Conservation (phyloP, 2,797 vertebrate species). For the Urocyon cinereoargenteus region DNA sequence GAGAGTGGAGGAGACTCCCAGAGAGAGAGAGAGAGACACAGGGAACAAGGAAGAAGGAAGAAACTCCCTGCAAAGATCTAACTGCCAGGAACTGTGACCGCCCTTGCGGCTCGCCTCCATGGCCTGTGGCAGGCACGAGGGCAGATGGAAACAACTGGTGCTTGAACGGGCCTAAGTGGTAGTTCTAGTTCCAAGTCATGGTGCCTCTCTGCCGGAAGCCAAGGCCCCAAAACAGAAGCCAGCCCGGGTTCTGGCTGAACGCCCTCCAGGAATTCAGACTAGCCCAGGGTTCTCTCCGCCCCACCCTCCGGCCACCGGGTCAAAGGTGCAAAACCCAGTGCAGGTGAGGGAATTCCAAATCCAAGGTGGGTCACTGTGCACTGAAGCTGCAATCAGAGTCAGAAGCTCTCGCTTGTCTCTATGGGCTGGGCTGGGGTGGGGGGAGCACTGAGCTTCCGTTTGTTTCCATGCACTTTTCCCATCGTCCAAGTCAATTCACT, state of each 20-base stretch:
- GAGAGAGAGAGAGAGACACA: fast-evolving
- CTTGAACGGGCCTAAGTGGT: background rate
- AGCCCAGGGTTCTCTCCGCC: background rate
- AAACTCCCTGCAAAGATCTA: background rate
- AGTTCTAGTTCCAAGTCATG: background rate
- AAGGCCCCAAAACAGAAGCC: background rate
- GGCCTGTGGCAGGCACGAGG: no score
- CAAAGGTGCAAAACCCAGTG: background rate
- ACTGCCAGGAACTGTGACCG: fast-evolving
- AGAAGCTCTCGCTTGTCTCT: background rate
- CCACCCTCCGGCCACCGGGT: no score
- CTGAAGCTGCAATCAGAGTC: background rate
- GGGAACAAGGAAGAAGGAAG: background rate
- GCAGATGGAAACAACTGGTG: background rate
- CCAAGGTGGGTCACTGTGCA: background rate
- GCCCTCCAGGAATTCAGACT: background rate
- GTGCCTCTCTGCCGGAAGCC: background rate
- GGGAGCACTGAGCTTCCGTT: background rate
- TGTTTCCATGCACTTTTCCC: background rate
- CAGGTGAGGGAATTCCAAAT: background rate
- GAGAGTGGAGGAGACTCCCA: background rate
- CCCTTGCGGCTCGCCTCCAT: background rate
- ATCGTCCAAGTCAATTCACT: background rate
- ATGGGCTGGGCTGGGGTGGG: fast-evolving
- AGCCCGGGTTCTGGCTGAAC: background rate